Percentiles rank a stretch among this genome's conserved stretches.
phyloP scores from a whole-genome alignment of 2,888 invertebrate genomes.

The Sepiola atlantica region DNA sequence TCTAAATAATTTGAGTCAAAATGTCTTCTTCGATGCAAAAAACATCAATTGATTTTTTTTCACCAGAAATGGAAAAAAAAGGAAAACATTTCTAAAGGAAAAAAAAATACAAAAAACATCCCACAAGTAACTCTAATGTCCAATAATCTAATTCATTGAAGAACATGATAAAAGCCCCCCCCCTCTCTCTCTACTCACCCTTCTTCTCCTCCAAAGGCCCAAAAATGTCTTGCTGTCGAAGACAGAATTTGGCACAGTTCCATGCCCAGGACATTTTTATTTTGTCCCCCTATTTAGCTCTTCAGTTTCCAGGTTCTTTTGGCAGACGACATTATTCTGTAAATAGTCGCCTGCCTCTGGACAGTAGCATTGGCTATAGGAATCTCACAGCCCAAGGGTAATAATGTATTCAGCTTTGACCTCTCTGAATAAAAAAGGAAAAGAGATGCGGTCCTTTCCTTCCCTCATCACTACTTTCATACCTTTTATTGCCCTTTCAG shows the following conservation, averaged over 20 bases:
- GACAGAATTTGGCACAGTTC: neutral
- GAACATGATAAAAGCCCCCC: neutral
- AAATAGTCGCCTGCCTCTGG: neutral
- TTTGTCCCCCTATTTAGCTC: constrained; percentile 17
- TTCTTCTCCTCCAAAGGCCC: no score
- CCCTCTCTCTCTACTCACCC: no score
- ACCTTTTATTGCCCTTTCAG: neutral
- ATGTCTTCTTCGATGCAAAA: neutral
- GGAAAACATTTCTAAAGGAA: neutral
- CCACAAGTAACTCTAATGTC: neutral
- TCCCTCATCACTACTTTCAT: neutral
- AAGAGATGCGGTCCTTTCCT: neutral
- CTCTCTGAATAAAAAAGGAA: neutral
- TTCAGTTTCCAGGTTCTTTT: constrained; percentile 32
- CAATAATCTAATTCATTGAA: neutral
- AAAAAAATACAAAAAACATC: neutral
- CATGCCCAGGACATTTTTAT: neutral
- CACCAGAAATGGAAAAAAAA: neutral
- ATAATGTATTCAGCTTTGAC: constrained; percentile 32
- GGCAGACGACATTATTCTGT: constrained; percentile 32
- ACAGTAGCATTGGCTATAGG: neutral
- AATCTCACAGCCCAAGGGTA: neutral
- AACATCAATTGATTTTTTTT: constrained; percentile 32
- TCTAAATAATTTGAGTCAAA: neutral
- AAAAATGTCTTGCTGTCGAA: neutral